phyloP scores from a whole-genome alignment of 2,888 invertebrate species.

The Boloria euphrosyne region DNA sequence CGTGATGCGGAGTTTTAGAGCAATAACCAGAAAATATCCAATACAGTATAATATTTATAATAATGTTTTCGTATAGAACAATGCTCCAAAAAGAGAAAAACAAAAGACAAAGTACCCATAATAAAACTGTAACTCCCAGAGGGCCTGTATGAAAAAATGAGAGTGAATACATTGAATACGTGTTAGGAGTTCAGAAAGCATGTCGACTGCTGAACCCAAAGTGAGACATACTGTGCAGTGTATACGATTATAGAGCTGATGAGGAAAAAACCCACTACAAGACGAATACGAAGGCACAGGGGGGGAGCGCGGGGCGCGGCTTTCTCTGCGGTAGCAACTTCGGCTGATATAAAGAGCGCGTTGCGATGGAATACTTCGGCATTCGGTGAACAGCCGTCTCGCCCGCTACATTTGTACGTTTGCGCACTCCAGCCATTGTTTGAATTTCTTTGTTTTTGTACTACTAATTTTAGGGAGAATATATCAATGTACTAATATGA shows the following conservation, averaged over 20 bases:
- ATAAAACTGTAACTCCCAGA: too few relatives aligned
- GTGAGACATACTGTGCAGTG: conserved; percentile 58
- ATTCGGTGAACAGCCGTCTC: conserved; percentile 81
- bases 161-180: neutral
- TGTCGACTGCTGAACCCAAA: conserved; percentile 72
- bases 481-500: conserved; percentile 68
- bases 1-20: conserved; percentile 64
- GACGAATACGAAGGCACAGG: conserved; percentile 59
- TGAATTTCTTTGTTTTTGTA: conserved; percentile 46
- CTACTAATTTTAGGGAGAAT: conserved; percentile 49
- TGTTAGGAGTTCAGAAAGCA: conserved; percentile 58
- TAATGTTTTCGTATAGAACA: neutral
- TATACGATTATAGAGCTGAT: conserved; percentile 75
- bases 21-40: conserved; percentile 62
- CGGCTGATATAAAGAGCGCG: conserved; percentile 78
- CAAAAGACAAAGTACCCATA: neutral
- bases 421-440: conserved; percentile 46
- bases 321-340: conserved; percentile 67
- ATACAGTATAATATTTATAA: neutral
- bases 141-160: too few relatives aligned
- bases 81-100: neutral
- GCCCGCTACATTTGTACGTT: conserved; percentile 71
- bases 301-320: conserved; percentile 77
- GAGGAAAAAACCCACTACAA: conserved; percentile 81
- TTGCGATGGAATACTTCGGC: conserved; percentile 77